Base-by-base conservation (phyloP, 2,888 invertebrate genomes). In the Trichopoda pennipes region DNA sequence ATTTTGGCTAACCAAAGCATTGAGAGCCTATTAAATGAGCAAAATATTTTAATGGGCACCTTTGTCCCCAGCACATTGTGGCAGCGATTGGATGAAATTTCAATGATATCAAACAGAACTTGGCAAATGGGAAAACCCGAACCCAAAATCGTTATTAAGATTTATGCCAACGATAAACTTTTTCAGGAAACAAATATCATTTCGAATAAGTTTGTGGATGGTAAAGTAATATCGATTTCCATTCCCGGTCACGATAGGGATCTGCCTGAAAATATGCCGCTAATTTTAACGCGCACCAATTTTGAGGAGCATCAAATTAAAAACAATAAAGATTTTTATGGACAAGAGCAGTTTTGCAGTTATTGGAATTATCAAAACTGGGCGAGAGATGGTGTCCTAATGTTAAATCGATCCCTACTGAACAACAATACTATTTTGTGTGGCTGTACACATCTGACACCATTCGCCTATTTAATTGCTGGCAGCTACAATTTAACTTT, bases 281-380 rank as follows among this genome's bases (percentile, higher is more conserved):
- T 94, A 16, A 85, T 94, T 3, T 72, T 89, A 47, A 84, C 85
- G 3, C 61, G 60, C n/a, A 63, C 6, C 2, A 19, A 60, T 8
- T 19, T 16, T 10, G 49, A 76, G 32, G 19, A 23, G 0, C n/a
- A 10, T 0, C 12, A 14, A 0, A 2, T 19, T 6, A 19, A 19
- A 23, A 23, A 23, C 4, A 4, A 38, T 12, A 63, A 63, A 6
- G 49, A 38, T 23, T 21, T 17, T 0, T n/a, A 14, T 4, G n/a
- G 16, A 1, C 21, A 44, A 9, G 16, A 44, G 1, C 53, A 78
- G n/a, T 60, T 64, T 74, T 94, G 94, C 86, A 92, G 92, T 3
- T 94, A 92, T 86, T 94, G 94, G 94, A 92, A 94, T 85, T 93
- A 93, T 89, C 61, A 93, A 92, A 60, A 90, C 32, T 94, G 94